Percentiles rank a stretch among this genome's conserved stretches.
These are phyloP conservation scores for Cepaea hortensis DNA, from an alignment of 2,888 invertebrate genomes.

Conservation along the genomic window DNA sequence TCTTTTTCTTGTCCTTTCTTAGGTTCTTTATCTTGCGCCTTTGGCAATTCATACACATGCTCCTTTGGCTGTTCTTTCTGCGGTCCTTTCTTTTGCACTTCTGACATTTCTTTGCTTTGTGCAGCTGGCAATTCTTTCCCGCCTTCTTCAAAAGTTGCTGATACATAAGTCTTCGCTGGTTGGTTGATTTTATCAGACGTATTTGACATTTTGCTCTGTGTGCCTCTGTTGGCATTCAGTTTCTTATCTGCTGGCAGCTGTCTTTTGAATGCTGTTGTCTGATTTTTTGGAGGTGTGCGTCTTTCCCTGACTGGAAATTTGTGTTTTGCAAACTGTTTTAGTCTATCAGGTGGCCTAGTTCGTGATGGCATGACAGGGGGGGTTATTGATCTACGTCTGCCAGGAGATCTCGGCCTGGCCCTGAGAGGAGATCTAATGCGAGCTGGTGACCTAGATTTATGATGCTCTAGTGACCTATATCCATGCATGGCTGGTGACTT, in stretches of 20 bases:
- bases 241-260: neutral
- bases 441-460: neutral
- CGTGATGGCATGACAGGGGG: neutral
- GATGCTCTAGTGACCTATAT: neutral
- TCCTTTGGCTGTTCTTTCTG: neutral
- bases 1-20: constrained; percentile 23
- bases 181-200: too few relatives aligned
- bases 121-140: too few relatives aligned
- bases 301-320: neutral
- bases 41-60: too few relatives aligned
- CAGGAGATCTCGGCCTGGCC: neutral
- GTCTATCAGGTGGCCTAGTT: neutral
- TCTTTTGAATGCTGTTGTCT: neutral
- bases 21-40: too few relatives aligned
- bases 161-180: too few relatives aligned
- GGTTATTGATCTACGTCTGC: neutral
- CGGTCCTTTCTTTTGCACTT: neutral
- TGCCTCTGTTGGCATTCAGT: neutral
- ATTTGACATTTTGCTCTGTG: neutral
- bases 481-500: neutral
- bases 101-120: neutral
- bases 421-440: neutral
- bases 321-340: neutral
- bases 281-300: constrained; percentile 14
- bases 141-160: too few relatives aligned